A percentile compares a stretch with the other conserved stretches of the same genome.
Conservation (phyloP, 2,888 invertebrate species). For the Rhagonycha lutea region DNA sequence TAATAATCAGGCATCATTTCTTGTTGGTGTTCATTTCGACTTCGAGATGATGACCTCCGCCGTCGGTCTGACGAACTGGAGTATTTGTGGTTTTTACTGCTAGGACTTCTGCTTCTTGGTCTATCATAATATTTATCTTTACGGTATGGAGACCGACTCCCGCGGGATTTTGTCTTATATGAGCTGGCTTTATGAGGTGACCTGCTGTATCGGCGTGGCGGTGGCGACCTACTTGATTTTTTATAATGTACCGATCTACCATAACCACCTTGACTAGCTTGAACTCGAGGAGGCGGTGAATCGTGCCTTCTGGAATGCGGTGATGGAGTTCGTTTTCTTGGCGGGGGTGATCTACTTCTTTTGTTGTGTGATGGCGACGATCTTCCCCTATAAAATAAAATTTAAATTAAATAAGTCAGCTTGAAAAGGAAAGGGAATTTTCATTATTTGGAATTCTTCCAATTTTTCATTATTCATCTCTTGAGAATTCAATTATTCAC, state of each 20-base stretch:
- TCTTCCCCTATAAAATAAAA: slow-evolving; percentile 8
- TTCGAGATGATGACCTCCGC: background rate
- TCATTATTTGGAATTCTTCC: slow-evolving; percentile 26
- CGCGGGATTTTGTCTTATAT: background rate
- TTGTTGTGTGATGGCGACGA: slow-evolving; percentile 25
- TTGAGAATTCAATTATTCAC: background rate
- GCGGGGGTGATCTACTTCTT: slow-evolving; percentile 15
- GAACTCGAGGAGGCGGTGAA: slow-evolving; percentile 7
- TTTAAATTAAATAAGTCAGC: background rate
- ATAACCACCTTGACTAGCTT: background rate
- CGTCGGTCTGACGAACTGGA: slow-evolving; percentile 4
- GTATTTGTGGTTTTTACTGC: slow-evolving; percentile 3
- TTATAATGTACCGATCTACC: slow-evolving; percentile 14
- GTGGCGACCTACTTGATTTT: slow-evolving; percentile 16
- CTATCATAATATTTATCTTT: background rate
- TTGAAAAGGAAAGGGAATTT: slow-evolving; percentile 12
- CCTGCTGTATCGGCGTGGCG: slow-evolving; percentile 5
- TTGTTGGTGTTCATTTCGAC: background rate
- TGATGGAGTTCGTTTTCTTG: slow-evolving; percentile 6
- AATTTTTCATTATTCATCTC: background rate
- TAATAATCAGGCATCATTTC: slow-evolving; percentile 14
- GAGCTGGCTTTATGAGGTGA: background rate
- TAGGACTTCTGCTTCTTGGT: background rate
- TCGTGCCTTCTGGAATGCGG: slow-evolving; percentile 9
- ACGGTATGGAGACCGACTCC: background rate